These are phyloP conservation scores for Oxyura jamaicensis DNA, from an alignment of 2,113 vertebrate species.

Conservation along the genomic window DNA sequence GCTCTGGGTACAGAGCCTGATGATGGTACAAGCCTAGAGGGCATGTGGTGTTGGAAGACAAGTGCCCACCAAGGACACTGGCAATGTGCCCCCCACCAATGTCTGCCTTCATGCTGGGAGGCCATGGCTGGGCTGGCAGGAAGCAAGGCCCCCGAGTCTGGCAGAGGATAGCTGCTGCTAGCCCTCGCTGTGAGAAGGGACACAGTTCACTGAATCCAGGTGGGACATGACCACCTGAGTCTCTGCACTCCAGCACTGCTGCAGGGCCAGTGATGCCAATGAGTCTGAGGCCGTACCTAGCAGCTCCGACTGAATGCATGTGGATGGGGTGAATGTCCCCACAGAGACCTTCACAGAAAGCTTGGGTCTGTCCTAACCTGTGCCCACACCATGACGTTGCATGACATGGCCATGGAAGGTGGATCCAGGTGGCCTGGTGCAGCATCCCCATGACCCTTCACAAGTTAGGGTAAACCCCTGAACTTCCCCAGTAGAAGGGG, in stretches of 20 bases:
- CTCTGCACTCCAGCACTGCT: neutral
- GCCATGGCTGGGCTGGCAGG: neutral
- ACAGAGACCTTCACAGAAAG: neutral
- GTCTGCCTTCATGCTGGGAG: too few species aligned
- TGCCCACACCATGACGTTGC: neutral
- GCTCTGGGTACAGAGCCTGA: neutral
- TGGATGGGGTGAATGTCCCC: accelerated
- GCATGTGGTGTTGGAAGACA: accelerated
- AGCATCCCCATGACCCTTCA: neutral
- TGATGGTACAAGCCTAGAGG: neutral
- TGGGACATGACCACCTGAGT: accelerated
- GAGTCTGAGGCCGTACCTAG: neutral
- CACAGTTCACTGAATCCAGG: neutral
- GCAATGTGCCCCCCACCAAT: too few species aligned
- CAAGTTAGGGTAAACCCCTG: neutral
- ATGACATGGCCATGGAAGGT: neutral
- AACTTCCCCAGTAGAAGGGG: neutral
- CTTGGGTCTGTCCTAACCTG: neutral
- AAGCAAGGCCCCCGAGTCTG: too few species aligned
- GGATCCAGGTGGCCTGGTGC: neutral
- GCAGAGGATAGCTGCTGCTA: neutral
- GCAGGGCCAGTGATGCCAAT: neutral
- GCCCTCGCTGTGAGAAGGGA: neutral
- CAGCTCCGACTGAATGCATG: neutral
- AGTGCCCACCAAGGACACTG: accelerated